phyloP scores from a whole-genome alignment of 1,140 invertebrate species.

The Neodiprion lecontei region DNA sequence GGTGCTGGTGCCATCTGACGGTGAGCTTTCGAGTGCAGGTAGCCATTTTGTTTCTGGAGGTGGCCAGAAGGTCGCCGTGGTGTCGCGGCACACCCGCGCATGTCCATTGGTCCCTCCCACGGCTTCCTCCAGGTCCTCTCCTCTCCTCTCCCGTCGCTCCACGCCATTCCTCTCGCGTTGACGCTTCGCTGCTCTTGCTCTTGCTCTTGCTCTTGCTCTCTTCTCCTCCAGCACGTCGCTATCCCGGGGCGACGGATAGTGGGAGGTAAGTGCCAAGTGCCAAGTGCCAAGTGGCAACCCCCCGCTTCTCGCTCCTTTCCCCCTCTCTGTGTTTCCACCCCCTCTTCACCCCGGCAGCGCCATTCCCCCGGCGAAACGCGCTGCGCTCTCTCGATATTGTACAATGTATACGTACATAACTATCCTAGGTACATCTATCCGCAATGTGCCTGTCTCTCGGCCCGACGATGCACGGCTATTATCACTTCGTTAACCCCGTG shows the following conservation, averaged over 20 bases:
- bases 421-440: not conserved
- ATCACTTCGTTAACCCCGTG: conserved; percentile 58
- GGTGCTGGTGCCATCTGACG: conserved; percentile 54
- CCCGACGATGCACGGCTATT: conserved; percentile 45
- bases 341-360: not conserved
- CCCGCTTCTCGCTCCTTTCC: conserved; percentile 17
- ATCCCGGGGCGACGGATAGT: not conserved
- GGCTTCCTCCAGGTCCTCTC: conserved; percentile 28
- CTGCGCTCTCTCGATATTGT: conserved; percentile 13
- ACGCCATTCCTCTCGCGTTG: not conserved
- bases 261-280: conserved; percentile 6
- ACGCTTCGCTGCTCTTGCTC: conserved; percentile 13
- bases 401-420: not conserved
- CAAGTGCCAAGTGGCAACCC: not conserved
- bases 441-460: not conserved
- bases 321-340: conserved; percentile 20
- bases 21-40: conserved; percentile 38
- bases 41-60: conserved; percentile 64
- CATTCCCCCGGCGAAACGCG: conserved; percentile 27
- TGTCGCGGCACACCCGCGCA: conserved; percentile 62
- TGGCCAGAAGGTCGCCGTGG: conserved; percentile 63
- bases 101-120: conserved; percentile 61
- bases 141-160: conserved; percentile 31
- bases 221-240: conserved; percentile 19
- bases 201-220: conserved; percentile 21